A percentile compares a stretch with the other conserved stretches of the same genome.
phyloP scores from a whole-genome alignment of 2,797 vertebrate species.

The Danionella dracula region DNA sequence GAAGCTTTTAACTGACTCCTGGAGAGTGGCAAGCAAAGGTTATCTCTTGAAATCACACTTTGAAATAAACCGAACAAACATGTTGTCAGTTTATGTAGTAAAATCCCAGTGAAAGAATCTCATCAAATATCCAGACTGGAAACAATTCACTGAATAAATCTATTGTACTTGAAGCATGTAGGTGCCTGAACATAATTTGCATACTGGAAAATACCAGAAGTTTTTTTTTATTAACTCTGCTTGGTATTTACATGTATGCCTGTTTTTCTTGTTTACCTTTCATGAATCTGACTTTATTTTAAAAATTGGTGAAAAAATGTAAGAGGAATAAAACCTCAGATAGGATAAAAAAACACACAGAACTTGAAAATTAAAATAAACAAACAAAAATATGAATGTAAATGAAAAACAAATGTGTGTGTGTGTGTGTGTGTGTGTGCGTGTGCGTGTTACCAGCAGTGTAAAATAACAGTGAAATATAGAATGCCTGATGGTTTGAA shows the following conservation, averaged over 20 bases:
- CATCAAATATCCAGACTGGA: not conserved
- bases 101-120: conserved; percentile 13
- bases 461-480: too few species aligned
- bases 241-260: conserved; percentile 19
- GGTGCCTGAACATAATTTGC: not conserved
- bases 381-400: too few species aligned
- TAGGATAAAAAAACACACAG: too few species aligned
- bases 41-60: conserved; percentile 1
- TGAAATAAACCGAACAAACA: conserved; percentile 24
- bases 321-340: not conserved
- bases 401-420: too few species aligned
- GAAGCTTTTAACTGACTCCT: conserved; percentile 45
- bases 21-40: conserved; percentile 13
- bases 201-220: not conserved
- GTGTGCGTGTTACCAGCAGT: too few species aligned
- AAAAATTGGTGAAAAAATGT: conserved; percentile 19
- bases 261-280: conserved; percentile 11
- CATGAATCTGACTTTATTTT: conserved; percentile 39
- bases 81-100: conserved; percentile 29
- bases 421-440: too few species aligned
- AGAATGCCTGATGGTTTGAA: too few species aligned
- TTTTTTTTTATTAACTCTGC: not conserved
- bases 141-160: not conserved
- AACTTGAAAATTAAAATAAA: too few species aligned
- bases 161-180: not conserved